Evolutionary conservation across 1,140 invertebrate genomes (phyloP).

Genomic region (Chlorops oryzae): DNA sequence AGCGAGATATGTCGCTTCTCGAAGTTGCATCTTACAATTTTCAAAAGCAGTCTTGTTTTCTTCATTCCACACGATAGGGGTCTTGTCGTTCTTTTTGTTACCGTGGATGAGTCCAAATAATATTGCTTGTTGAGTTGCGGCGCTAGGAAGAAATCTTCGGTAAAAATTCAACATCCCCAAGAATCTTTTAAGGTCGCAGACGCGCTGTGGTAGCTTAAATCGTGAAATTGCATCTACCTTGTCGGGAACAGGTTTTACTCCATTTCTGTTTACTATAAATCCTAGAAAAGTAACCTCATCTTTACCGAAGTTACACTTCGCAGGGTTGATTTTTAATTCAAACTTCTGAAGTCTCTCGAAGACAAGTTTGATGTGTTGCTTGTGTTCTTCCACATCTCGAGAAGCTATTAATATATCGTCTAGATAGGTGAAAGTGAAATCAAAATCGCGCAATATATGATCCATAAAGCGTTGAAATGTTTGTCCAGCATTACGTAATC

Average conservation of each 20-base stretch:
- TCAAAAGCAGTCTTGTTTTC: too few relatives aligned
- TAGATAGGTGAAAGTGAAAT: slow-evolving; percentile 30
- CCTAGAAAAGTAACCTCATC: slow-evolving; percentile 27
- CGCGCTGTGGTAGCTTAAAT: slow-evolving; percentile 29
- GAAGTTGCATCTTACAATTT: slow-evolving; percentile 33
- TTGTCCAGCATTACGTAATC: slow-evolving; percentile 36
- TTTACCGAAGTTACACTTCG: slow-evolving; percentile 30
- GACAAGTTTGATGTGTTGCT: slow-evolving; percentile 21
- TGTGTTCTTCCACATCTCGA: slow-evolving; percentile 27
- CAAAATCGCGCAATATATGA: slow-evolving; percentile 41
- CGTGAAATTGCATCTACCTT: slow-evolving; percentile 12
- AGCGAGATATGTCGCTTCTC: slow-evolving; percentile 19
- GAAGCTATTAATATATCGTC: slow-evolving; percentile 54
- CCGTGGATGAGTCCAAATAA: slow-evolving; percentile 20
- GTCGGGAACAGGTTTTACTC: slow-evolving; percentile 13
- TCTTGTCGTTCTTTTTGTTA: slow-evolving; percentile 26
- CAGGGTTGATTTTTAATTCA: slow-evolving; percentile 27
- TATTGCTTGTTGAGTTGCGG: slow-evolving; percentile 21
- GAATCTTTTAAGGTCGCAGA: slow-evolving; percentile 40
- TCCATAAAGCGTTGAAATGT: slow-evolving; percentile 52
- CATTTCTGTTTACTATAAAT: slow-evolving; percentile 19
- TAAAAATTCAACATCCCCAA: slow-evolving; percentile 48
- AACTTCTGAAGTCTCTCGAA: slow-evolving; percentile 22
- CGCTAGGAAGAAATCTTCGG: slow-evolving; percentile 27
- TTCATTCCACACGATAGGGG: too few relatives aligned